Percentiles rank a stretch among this genome's conserved stretches.
These are phyloP conservation scores for Hydropotes inermis DNA, from an alignment of 2,113 vertebrate genomes.

Conservation along the genomic window DNA sequence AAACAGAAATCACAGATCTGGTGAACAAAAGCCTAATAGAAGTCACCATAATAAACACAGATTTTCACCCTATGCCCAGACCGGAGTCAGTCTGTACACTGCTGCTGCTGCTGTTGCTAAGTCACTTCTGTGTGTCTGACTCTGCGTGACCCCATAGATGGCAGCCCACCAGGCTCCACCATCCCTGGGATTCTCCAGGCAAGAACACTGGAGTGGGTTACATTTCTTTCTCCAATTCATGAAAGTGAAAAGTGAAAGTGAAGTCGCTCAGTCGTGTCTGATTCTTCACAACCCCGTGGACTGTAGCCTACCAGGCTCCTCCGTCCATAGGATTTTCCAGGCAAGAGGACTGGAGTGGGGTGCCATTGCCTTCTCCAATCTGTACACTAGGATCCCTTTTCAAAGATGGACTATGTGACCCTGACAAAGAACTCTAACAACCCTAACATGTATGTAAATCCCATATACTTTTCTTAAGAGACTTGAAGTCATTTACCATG, in stretches of 20 bases:
- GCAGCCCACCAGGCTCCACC: not conserved
- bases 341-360: not conserved
- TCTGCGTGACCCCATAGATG: accelerated
- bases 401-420: not conserved
- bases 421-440: not conserved
- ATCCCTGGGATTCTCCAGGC: not conserved
- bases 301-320: not conserved
- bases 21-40: not conserved
- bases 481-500: not conserved
- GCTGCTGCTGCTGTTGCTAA: not conserved
- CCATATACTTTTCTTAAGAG: not conserved
- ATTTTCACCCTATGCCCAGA: not conserved
- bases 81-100: not conserved
- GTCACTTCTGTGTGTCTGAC: not conserved
- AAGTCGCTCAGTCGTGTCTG: accelerated
- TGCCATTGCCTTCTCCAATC: not conserved
- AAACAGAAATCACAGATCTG: not conserved
- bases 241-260: not conserved
- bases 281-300: not conserved
- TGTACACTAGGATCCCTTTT: not conserved
- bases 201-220: not conserved
- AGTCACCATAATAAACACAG: not conserved
- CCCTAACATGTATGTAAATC: not conserved
- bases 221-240: not conserved
- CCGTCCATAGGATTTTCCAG: not conserved